Evolutionary conservation across 2,888 invertebrate genomes (phyloP).

Genomic region (Lasioglossum leucozonium): DNA sequence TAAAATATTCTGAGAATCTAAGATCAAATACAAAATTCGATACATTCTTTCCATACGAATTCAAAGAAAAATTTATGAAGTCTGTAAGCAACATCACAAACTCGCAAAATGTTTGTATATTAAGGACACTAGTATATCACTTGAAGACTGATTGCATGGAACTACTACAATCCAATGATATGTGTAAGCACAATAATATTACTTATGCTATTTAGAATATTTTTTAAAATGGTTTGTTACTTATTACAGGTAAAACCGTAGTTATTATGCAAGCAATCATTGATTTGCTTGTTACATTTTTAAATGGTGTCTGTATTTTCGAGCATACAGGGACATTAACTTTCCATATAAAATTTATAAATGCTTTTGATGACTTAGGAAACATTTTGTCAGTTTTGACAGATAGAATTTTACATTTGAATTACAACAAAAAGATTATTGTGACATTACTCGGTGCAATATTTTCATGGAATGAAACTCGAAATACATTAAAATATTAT

Average conservation of each 20-base stretch:
- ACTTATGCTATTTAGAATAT: constrained; percentile 15
- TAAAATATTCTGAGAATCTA: constrained; percentile 58
- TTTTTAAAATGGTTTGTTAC: constrained; percentile 28
- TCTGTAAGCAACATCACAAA: constrained; percentile 70
- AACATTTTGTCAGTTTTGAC: constrained; percentile 69
- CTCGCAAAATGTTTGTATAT: constrained; percentile 70
- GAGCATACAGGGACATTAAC: constrained; percentile 70
- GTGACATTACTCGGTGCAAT: constrained; percentile 67
- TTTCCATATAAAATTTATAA: constrained; percentile 74
- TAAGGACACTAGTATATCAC: constrained; percentile 76
- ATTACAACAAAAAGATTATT: constrained; percentile 66
- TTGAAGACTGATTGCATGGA: constrained; percentile 73
- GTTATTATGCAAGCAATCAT: constrained; percentile 64
- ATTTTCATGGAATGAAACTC: constrained; percentile 74
- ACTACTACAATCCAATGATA: constrained; percentile 43
- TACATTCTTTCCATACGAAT: constrained; percentile 67
- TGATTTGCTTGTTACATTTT: constrained; percentile 72
- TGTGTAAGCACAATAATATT: constrained; percentile 47
- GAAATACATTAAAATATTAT: constrained; percentile 74
- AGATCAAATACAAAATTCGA: constrained; percentile 6
- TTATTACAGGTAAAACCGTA: constrained; percentile 56
- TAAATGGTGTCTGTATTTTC: constrained; percentile 75
- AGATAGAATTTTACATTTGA: constrained; percentile 62
- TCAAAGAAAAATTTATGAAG: constrained; percentile 67
- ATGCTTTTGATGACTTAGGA: constrained; percentile 72